Evolutionary conservation across 2,888 invertebrate genomes (phyloP), one percentile per base, ranked within the genome.

Genomic region (Cheilosia vulpina): DNA sequence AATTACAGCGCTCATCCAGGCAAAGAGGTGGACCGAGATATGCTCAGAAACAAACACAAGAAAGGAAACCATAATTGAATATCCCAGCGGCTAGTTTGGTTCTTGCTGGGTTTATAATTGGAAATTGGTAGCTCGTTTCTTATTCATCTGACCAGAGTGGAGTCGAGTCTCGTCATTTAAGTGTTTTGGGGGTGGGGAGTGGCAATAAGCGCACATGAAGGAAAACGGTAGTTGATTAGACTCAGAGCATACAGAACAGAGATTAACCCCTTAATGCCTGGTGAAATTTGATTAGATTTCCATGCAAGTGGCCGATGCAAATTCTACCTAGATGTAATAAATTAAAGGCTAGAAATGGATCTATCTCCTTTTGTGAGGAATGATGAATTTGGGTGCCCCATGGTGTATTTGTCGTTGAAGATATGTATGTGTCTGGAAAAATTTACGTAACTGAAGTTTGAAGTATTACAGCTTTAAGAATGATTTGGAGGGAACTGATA

Each of bases 51-150:
- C 60, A 62, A 62, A 69, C 55, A 83, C 71, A 81, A 55, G 38
- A 11, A 19, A 47, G 53, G 66, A 78, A 57, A 50, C 76, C 76
- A 72, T 85, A 85, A 85, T 85, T 81, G 81, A 85, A 81, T 85
- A 72, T 81, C 76, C 81, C 72, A 34, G 72, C 58, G 85, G 71
- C 71, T 57, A 72, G 68, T 62, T 81, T 11, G 65, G 76, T 81
- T 38, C 45, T 81, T 76, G 76, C 27, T 76, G 81, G 76, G 81
- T 62, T 72, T 77, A 81, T 85, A 85, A 85, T 85, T 85, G 85
- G n/a, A 85, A 72, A 72, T 71, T 71, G 69, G 53, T 80, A 53
- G 65, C 53, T 77, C 65, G 57, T 77, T 82, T 79, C 84, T 60
- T 69, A 52, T 83, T 79, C 57, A 55, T 76, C 50, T 76, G 58